Evolutionary conservation across 2,797 vertebrate species (phyloP), one percentile per base, ranked within the genome.

Genomic region (Coranthus polyacanthus): DNA sequence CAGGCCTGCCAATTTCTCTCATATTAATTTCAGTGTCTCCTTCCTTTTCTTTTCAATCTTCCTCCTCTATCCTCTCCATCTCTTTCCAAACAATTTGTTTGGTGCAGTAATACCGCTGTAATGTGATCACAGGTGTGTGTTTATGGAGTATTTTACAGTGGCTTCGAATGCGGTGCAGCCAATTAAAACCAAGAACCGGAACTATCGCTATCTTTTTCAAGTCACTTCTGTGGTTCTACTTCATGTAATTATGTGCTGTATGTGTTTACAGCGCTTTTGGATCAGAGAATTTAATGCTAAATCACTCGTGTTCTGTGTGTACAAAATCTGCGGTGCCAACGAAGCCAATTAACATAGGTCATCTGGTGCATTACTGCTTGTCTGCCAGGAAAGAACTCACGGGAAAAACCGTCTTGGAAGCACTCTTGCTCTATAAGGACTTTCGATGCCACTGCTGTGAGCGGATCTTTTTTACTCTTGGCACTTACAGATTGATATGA

Each of bases 261-360:
- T 56, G 15, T 24, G 24, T 73, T 68, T 75, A 59, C 45, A 38
- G 56, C 55, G 62, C 20, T 47, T 52, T 59, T 50, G 60, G 45
- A 75, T 80, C 43, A 62, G 63, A 83, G 60, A n/a, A 46, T 49
- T 3, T 54, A 70, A 60, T 10, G 12, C 42, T 62, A 51, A 82
- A 66, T 67, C 59, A 77, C 39, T 69, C 17, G 32, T 47, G 43
- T 65, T 44, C 50, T 50, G 38, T 75, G 68, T 76, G 66, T 52
- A 75, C 29, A 72, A 68, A 82, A 82, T 65, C 20, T 17, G 51
- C 32, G 36, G 7, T 52, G 47, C 87, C 77, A 85, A 68, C 2
- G 42, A 75, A 83, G 68, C 79, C 86, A 90, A 91, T 92, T 91
- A 87, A 81, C 73, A 34, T 12, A 46, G 81, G 75, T 89, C 86